Evolutionary conservation across 2,113 vertebrate species (phyloP).

Genomic region (Tetrax tetrax): DNA sequence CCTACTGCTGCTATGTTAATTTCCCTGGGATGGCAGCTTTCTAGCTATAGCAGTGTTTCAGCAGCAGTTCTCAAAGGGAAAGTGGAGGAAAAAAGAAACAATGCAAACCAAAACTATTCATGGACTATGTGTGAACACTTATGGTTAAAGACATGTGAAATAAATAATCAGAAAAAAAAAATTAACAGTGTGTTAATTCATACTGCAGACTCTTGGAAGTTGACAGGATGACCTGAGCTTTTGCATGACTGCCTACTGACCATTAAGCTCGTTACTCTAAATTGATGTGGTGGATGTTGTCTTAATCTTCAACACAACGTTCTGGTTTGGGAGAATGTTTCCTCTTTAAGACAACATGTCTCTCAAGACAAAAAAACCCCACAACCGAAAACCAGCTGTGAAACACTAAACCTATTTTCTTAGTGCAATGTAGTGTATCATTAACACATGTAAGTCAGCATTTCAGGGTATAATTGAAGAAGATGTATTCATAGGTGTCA

Average conservation of each 20-base stretch:
- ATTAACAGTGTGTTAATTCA: background rate
- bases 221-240: background rate
- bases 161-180: background rate
- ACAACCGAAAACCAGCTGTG: background rate
- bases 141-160: background rate
- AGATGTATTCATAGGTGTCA: background rate
- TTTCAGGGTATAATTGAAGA: background rate
- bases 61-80: background rate
- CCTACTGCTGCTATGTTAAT: background rate
- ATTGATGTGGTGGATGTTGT: background rate
- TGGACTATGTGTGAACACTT: background rate
- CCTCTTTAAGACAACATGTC: background rate
- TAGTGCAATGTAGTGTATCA: background rate
- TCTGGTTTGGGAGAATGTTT: background rate
- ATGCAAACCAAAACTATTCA: background rate
- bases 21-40: background rate
- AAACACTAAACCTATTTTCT: background rate
- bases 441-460: background rate
- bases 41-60: background rate
- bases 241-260: background rate
- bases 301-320: background rate
- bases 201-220: background rate
- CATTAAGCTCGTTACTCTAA: background rate
- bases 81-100: background rate
- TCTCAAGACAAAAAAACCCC: background rate